phyloP scores from a whole-genome alignment of 2,113 vertebrate genomes.

The Xenus cinereus region DNA sequence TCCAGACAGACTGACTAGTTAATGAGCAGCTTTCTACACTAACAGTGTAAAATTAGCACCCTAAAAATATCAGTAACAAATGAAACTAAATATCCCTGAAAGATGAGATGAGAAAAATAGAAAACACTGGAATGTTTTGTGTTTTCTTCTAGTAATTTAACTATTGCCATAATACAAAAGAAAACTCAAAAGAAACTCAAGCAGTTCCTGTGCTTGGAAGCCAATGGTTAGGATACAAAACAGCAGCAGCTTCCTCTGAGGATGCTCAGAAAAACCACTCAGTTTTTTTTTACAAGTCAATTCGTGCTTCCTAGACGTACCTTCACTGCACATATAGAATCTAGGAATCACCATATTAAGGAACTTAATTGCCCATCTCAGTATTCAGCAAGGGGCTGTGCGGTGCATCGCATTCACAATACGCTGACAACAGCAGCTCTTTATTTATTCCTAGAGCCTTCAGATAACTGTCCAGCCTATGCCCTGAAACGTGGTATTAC shows the following conservation, averaged over 20 bases:
- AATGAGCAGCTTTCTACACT: background rate
- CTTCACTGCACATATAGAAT: rapidly evolving
- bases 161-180: background rate
- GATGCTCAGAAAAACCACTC: background rate
- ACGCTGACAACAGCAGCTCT: background rate
- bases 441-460: background rate
- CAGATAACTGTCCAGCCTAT: background rate
- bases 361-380: background rate
- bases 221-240: background rate
- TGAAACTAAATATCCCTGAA: background rate
- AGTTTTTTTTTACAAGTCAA: background rate
- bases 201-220: background rate
- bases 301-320: rapidly evolving
- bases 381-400: background rate
- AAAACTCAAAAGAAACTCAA: background rate
- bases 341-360: rapidly evolving
- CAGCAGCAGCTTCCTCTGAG: background rate
- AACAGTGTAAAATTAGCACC: background rate
- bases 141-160: background rate
- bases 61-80: background rate
- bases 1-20: background rate
- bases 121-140: background rate
- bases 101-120: background rate
- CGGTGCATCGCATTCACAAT: background rate
- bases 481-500: background rate